phyloP scores from a whole-genome alignment of 2,797 vertebrate species.

The Sylvia borin region DNA sequence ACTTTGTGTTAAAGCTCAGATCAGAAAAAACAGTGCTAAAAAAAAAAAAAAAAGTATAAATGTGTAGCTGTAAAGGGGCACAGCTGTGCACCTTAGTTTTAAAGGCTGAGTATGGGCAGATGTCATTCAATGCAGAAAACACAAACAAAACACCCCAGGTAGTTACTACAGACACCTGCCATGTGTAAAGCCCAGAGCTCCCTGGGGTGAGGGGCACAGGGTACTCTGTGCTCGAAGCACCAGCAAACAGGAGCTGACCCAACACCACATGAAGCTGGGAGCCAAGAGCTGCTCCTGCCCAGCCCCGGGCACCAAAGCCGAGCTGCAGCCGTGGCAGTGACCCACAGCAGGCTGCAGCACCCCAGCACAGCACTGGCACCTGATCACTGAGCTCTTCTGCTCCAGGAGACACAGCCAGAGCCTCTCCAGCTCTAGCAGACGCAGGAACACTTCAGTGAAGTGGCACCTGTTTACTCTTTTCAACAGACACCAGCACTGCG shows the following conservation, averaged over 20 bases:
- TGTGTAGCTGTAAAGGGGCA: not conserved
- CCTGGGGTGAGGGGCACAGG: not conserved
- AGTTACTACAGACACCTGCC: fast-evolving
- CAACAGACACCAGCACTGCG: not conserved
- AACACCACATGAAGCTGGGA: fast-evolving
- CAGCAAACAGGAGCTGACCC: not conserved
- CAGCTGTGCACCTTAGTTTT: not conserved
- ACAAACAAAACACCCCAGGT: not conserved
- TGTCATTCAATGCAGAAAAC: not conserved
- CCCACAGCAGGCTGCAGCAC: not conserved
- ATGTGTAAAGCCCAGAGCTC: fast-evolving
- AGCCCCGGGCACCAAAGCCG: fast-evolving
- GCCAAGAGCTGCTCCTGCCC: too few species aligned
- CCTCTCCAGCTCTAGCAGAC: not conserved
- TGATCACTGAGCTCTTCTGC: fast-evolving
- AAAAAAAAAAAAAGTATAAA: not conserved
- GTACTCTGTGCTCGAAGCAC: fast-evolving
- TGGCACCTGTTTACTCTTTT: not conserved
- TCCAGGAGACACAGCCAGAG: not conserved
- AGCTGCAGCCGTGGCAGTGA: not conserved
- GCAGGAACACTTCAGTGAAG: not conserved
- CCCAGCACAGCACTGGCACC: not conserved
- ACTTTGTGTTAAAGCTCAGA: not conserved
- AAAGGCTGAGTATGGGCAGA: not conserved
- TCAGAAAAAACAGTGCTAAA: not conserved